These are phyloP conservation scores for Tenebrosternarchus preto DNA, from an alignment of 2,113 vertebrate genomes.

Conservation along the genomic window DNA sequence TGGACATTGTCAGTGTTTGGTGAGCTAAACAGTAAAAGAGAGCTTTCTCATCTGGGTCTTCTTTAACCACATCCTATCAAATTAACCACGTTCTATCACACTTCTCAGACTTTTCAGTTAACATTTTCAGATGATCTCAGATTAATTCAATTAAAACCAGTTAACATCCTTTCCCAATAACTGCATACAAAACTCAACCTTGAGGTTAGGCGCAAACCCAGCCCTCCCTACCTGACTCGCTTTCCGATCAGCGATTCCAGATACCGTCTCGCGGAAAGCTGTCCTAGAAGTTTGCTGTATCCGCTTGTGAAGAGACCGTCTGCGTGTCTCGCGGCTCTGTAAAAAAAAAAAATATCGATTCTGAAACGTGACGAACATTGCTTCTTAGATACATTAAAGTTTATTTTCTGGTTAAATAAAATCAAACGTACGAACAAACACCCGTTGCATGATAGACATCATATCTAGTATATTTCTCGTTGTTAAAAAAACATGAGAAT, in stretches of 20 bases:
- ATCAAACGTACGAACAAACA: background rate
- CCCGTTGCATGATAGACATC: too few relatives aligned
- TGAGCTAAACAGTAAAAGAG: too few relatives aligned
- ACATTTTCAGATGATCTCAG: too few relatives aligned
- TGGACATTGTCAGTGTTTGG: too few relatives aligned
- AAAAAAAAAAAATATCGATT: background rate
- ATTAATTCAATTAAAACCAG: too few relatives aligned
- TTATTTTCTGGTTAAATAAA: background rate
- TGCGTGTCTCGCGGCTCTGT: slow-evolving; percentile 86
- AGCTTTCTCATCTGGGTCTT: too few relatives aligned
- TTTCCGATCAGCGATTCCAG: slow-evolving; percentile 94
- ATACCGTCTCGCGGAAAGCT: slow-evolving; percentile 88
- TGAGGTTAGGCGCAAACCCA: background rate
- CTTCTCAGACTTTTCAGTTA: too few relatives aligned
- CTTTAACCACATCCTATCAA: too few relatives aligned
- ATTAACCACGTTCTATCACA: too few relatives aligned
- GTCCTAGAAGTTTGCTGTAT: slow-evolving; percentile 91
- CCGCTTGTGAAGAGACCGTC: slow-evolving; percentile 93
- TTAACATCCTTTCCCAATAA: too few relatives aligned
- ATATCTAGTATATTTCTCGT: background rate
- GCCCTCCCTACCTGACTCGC: slow-evolving; percentile 79
- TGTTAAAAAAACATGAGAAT: background rate
- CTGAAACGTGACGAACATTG: background rate
- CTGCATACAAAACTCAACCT: background rate
- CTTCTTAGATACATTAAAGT: background rate